Evolutionary conservation across 1,140 invertebrate species (phyloP), one percentile per base, ranked within the genome.

Genomic region (Mamestra configurata): DNA sequence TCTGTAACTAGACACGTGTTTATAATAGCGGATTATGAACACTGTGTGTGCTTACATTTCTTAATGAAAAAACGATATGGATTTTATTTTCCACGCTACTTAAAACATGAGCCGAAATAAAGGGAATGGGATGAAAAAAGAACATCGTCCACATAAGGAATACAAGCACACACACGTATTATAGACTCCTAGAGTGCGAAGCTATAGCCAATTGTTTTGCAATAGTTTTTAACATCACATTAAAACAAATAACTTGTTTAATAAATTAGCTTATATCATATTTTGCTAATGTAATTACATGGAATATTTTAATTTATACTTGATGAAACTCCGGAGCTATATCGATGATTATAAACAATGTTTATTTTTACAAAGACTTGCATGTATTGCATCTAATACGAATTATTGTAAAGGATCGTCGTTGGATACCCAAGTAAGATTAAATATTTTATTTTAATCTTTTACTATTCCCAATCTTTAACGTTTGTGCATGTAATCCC

Each of bases 351-450:
- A 81, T 66, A 68, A 75, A 81, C 31, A 27, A 83, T 85, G 83
- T 87, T 78, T 85, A 79, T 81, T 79, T 85, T 66, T 76, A 84
- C 79, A 64, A 81, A 76, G 53, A 80, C 53, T 76, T 92, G 89
- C 91, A 92, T 94, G 90, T 87, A 82, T 80, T 85, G 86, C 84
- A 85, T 88, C 82, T 84, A 79, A 83, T 79, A 64, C 75, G 35
- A 79, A 68, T 49, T 82, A 85, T 88, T 92, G 88, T 92, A 89
- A 93, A 92, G 91, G 93, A 94, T 93, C 93, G 93, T 94, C 93
- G 93, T 93, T 93, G 93, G 92, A 94, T 84, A 89, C 83, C 85
- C 91, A 92, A 93, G 93, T 94, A 92, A 94, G 92, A 90, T 84
- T 88, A 82, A 88, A 87, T 85, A 86, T 79, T 79, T 87, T 87